Evolutionary conservation across 2,797 vertebrate species (phyloP), one percentile per base, ranked within the genome.

Genomic region (Agapornis canus): DNA sequence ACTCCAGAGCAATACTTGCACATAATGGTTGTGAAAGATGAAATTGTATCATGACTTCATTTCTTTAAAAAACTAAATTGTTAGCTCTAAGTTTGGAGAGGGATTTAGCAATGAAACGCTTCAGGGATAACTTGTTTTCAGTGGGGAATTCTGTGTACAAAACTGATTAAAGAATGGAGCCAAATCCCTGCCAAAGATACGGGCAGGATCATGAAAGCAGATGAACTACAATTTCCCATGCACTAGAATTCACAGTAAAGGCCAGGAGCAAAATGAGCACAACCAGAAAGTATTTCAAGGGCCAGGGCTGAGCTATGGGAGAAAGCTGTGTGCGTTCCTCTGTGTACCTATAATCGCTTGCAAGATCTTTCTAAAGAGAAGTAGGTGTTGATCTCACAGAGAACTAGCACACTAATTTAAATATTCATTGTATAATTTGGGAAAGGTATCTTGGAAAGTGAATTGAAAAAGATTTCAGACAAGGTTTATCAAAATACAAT

Each of bases 241-340:
- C 80, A 83, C 86, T 60, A 88, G 87, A 76, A 96, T 92, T 92
- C 72, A 56, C 43, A 96, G 54, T 6, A 76, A 87, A 87, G 61
- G 94, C 95, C 94, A 94, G 76, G 35, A 96, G 92, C 87, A 95
- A 96, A 89, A 96, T 94, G 79, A 95, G 82, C 82, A 92, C 79
- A 94, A 92, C 61, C 57, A 92, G 31, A 94, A 89, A 92, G 39
- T 69, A 89, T 91, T 96, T 87, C 72, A 83, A 72, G 79, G 85
- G 91, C 79, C 94, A 91, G 63, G 82, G n/a, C 51, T 88, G 82
- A 95, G 61, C 16, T 35, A 57, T 86, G 93, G 72, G 89, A 96
- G 93, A 89, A 75, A 87, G 75, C 49, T 48, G 27, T 75, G 82
- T 72, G 32, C 89, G 77, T 89, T 89, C 49, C 35, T 86, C 71